Base-by-base conservation (phyloP, 2,113 vertebrate genomes). In the pig (Sus scrofa) region DNA sequence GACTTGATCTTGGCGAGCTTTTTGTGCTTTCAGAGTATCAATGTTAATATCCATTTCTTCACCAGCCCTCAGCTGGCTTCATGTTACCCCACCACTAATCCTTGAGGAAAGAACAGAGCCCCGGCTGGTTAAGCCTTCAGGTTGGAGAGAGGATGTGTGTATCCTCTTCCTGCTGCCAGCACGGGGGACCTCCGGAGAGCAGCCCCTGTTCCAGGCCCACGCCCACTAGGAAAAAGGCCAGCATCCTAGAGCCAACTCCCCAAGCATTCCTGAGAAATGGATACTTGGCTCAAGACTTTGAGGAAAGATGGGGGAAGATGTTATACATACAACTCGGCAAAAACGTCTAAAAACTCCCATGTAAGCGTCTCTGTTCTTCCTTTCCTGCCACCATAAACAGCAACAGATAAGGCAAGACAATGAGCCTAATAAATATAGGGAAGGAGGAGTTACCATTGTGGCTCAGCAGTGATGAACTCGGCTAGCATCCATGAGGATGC, bases 151-250 rank as follows among this genome's bases (percentile, higher is more conserved):
- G 67, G 50, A 39, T 3, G 14, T 32, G 30, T 0, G 1, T 3
- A 16, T 1, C 7, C 11, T 87, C 6, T 1, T 63, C 19, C 71
- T 74, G 74, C 26, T 54, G 16, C 10, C 26, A 24, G 27, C 7
- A 15, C 2, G 3, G 27, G 0, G 6, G 22, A 30, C n/a, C 1
- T 16, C 1, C 6, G 2, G 16, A n/a, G 58, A 86, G 20, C 24
- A 70, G 44, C 52, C 58, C 52, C 58, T n/a, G 18, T 39, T 56
- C 58, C 71, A 58, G 56, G 32, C 9, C 54, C 84, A 50, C 50
- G 63, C 32, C 56, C 37, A 10, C 62, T 0, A 0, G 74, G 74
- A 68, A 39, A 60, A 39, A n/a, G 67, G 16, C 67, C 67, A 63
- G 50, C 34, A 44, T 12, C 7, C 70, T 20, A 52, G 16, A 71